A percentile compares a stretch with the other conserved stretches of the same genome.
phyloP scores from a whole-genome alignment of 1,140 invertebrate genomes.

The Cyrtorhinus lividipennis region DNA sequence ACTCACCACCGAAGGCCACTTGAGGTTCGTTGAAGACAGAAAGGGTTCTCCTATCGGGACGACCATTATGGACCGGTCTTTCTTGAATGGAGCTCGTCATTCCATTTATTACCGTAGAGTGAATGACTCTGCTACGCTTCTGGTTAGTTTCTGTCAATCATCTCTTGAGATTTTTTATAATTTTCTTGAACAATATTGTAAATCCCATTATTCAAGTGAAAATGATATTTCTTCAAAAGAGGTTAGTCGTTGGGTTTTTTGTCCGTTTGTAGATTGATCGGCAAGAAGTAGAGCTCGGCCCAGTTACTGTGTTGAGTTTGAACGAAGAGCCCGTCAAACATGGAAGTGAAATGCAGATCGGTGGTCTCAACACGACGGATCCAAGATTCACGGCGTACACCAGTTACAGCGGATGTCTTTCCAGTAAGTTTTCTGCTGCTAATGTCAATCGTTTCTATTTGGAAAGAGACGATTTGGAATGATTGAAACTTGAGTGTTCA shows the following conservation, averaged over 20 bases:
- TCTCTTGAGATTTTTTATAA: no score
- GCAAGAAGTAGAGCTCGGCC: constrained; percentile 49
- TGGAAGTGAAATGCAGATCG: constrained; percentile 68
- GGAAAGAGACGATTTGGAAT: background rate
- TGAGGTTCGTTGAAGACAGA: constrained; percentile 71
- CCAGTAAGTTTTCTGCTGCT: constrained; percentile 52
- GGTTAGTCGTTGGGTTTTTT: constrained; percentile 3
- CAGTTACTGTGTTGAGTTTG: constrained; percentile 46
- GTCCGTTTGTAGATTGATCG: constrained; percentile 46
- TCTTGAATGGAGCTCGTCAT: constrained; percentile 67
- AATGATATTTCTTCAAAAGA: no score
- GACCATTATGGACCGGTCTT: constrained; percentile 55
- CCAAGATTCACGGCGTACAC: constrained; percentile 61
- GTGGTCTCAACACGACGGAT: constrained; percentile 70
- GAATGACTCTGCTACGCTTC: constrained; percentile 48
- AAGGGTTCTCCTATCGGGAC: constrained; percentile 55
- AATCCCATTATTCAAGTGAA: no score
- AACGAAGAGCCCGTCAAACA: constrained; percentile 38
- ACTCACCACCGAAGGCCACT: constrained; percentile 60
- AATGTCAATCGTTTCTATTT: no score
- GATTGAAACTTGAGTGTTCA: background rate
- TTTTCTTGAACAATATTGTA: no score
- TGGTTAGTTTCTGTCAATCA: constrained; percentile 30
- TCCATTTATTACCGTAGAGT: constrained; percentile 69
- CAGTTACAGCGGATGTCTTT: constrained; percentile 74